phyloP scores from a whole-genome alignment of 2,113 vertebrate genomes.

The Pipra filicauda region DNA sequence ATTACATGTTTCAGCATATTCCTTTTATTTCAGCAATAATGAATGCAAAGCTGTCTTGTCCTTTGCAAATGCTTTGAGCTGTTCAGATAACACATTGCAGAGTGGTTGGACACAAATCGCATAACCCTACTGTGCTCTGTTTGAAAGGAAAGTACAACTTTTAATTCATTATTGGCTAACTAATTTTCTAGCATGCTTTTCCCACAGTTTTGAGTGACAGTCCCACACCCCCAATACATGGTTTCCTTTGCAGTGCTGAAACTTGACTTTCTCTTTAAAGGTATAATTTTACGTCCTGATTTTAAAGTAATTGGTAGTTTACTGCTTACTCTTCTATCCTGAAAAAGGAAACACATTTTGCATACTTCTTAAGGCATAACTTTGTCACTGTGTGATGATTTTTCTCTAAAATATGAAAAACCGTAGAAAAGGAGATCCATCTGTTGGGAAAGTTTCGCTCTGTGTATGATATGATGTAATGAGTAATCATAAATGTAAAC shows the following conservation, averaged over 20 bases:
- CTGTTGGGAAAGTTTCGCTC: slow-evolving; percentile 5
- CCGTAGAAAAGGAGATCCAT: slow-evolving; percentile 35
- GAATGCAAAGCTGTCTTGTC: slow-evolving; percentile 29
- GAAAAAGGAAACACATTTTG: slow-evolving; percentile 12
- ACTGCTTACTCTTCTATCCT: slow-evolving; percentile 18
- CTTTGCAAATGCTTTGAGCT: slow-evolving; percentile 27
- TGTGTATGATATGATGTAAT: slow-evolving; percentile 50
- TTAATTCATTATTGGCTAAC: slow-evolving; percentile 4
- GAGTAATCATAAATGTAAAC: slow-evolving; percentile 61
- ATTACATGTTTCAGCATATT: not conserved
- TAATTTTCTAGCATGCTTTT: slow-evolving; percentile 37
- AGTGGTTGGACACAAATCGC: slow-evolving; percentile 1
- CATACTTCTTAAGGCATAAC: slow-evolving; percentile 3
- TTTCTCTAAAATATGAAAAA: slow-evolving; percentile 38
- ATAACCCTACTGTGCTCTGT: not conserved
- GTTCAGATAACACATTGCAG: not conserved
- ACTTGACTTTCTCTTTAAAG: not conserved
- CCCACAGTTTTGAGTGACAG: not conserved
- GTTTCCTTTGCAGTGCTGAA: not conserved
- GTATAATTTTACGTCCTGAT: not conserved
- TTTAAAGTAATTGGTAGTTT: slow-evolving; percentile 15
- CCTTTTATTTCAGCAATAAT: slow-evolving; percentile 25
- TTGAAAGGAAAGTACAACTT: slow-evolving; percentile 32
- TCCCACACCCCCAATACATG: not conserved
- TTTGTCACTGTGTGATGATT: slow-evolving; percentile 34